phyloP scores from a whole-genome alignment of 35 echinoderm and acorn worm genomes.

The Heliocidaris tuberculata region DNA sequence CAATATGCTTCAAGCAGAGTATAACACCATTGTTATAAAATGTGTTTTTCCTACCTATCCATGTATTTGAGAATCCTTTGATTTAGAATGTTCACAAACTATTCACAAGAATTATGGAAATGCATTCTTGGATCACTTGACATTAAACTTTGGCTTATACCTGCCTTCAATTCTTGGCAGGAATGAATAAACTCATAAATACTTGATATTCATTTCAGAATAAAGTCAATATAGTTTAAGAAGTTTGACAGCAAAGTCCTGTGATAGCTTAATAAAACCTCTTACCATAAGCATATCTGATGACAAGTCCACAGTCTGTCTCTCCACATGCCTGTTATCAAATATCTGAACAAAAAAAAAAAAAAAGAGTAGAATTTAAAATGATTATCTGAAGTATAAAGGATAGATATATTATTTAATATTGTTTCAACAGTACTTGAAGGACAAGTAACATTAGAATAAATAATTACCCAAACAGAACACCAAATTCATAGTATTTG shows the following conservation, averaged over 20 bases:
- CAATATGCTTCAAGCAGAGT: background rate
- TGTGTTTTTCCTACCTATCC: no score
- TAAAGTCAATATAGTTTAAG: background rate
- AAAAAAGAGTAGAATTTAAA: background rate
- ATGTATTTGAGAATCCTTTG: background rate
- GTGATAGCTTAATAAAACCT: background rate
- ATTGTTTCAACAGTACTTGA: background rate
- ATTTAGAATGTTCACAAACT: background rate
- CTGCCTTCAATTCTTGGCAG: no score
- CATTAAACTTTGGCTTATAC: no score
- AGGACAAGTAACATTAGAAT: background rate
- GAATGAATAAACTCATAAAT: background rate
- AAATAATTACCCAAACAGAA: background rate
- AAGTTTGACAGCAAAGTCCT: background rate
- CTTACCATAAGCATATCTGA: conserved; percentile 92
- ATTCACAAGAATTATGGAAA: background rate
- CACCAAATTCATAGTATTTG: no score
- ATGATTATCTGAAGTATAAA: background rate
- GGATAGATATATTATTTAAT: background rate
- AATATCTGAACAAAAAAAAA: conserved; percentile 77
- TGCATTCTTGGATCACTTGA: no score
- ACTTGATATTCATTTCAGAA: background rate
- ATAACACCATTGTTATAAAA: no score
- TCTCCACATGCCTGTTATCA: conserved; percentile 78
- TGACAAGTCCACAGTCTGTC: conserved; percentile 62